Percentiles rank a stretch among this genome's conserved stretches.
Evolutionary conservation across 2,888 invertebrate genomes (phyloP).

Genomic region (Chalcis sispes): DNA sequence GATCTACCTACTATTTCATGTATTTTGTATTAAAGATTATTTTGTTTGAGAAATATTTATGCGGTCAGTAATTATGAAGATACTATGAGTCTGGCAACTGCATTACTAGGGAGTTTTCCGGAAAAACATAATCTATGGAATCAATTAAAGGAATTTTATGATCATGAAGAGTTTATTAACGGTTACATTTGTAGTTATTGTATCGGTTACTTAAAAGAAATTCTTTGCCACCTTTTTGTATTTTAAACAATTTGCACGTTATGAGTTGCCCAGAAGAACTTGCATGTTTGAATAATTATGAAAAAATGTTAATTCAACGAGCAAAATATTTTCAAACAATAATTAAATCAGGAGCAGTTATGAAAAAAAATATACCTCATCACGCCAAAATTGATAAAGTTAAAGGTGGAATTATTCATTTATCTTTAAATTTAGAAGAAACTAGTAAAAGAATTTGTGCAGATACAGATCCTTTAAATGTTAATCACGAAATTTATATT

Average conservation of each 20-base stretch:
- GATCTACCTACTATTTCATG: too few relatives aligned
- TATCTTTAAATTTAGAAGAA: constrained; percentile 68
- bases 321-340: constrained; percentile 70
- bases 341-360: constrained; percentile 64
- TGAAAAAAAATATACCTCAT: constrained; percentile 64
- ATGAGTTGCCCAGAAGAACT: constrained; percentile 56
- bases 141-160: neutral
- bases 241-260: constrained; percentile 19
- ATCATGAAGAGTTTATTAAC: neutral
- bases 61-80: too few relatives aligned
- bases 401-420: constrained; percentile 65
- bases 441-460: constrained; percentile 67
- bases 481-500: constrained; percentile 66
- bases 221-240: constrained; percentile 5
- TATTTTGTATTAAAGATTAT: too few relatives aligned
- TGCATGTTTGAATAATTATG: constrained; percentile 58
- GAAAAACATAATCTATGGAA: constrained; percentile 22
- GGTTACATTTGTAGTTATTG: constrained; percentile 12
- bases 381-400: constrained; percentile 58
- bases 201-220: constrained; percentile 11
- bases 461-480: constrained; percentile 64
- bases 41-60: too few relatives aligned
- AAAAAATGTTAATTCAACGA: constrained; percentile 64
- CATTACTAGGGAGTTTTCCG: too few relatives aligned
- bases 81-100: too few relatives aligned